phyloP scores from a whole-genome alignment of 2,888 invertebrate species.

The Pyrrhia umbra region DNA sequence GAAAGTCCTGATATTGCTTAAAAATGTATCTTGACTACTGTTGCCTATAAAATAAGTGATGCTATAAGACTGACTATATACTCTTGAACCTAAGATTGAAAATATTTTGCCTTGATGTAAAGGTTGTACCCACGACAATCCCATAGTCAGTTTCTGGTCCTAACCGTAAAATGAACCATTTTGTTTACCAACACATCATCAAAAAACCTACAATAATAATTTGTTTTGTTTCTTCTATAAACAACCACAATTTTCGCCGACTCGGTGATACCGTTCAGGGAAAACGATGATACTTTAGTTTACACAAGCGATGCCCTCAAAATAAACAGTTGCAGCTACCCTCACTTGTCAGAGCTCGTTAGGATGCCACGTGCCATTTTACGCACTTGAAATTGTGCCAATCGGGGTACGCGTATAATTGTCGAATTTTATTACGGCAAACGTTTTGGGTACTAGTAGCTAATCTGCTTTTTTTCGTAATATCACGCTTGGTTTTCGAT shows the following conservation, averaged over 20 bases:
- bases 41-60: too few species aligned
- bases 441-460: slow-evolving; percentile 1
- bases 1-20: too few species aligned
- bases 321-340: slow-evolving; percentile 48
- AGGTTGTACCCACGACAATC: too few species aligned
- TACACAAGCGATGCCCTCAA: slow-evolving; percentile 52
- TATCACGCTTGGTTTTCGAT: too few species aligned
- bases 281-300: slow-evolving; percentile 52
- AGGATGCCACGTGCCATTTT: slow-evolving; percentile 45
- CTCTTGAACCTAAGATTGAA: too few species aligned
- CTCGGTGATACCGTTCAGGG: slow-evolving; percentile 31
- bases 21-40: too few species aligned
- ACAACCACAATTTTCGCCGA: slow-evolving; percentile 43
- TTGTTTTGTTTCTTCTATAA: slow-evolving; percentile 5
- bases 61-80: too few species aligned
- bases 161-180: neutral
- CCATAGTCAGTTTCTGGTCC: neutral
- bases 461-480: neutral
- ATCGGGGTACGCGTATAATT: slow-evolving; percentile 42
- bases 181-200: neutral
- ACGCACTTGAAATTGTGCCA: slow-evolving; percentile 47
- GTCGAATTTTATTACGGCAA: slow-evolving; percentile 49
- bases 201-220: neutral
- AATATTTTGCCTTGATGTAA: too few species aligned
- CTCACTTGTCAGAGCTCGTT: slow-evolving; percentile 41